These are phyloP conservation scores for Melanaphis sacchari DNA, from an alignment of 1,140 invertebrate species.

Conservation along the genomic window DNA sequence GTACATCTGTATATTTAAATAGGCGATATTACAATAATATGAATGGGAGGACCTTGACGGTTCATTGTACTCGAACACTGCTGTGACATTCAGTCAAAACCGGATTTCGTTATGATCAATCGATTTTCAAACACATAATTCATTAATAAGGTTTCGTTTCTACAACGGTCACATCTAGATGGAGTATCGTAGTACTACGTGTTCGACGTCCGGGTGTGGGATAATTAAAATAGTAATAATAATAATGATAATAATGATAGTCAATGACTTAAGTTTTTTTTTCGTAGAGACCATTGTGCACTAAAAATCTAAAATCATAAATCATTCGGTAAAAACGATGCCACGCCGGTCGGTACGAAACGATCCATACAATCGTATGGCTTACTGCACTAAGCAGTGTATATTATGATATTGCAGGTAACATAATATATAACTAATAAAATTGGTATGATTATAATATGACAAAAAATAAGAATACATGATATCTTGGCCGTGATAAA, in stretches of 20 bases:
- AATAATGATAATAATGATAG: not conserved
- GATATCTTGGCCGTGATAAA: not conserved
- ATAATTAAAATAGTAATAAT: not conserved
- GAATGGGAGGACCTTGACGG: not conserved
- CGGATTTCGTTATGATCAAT: conserved; percentile 41
- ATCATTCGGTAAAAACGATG: not conserved
- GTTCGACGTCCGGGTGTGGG: not conserved
- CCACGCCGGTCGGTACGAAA: not conserved
- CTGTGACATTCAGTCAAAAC: conserved; percentile 12
- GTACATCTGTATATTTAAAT: not conserved
- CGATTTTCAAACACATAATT: not conserved
- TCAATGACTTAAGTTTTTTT: conserved; percentile 16
- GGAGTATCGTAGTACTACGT: not conserved
- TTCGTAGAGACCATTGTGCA: not conserved
- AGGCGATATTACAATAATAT: not conserved
- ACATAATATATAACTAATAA: not conserved
- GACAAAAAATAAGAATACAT: not conserved
- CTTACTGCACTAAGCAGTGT: not conserved
- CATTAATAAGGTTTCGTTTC: not conserved
- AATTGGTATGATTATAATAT: not conserved
- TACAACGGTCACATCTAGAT: not conserved
- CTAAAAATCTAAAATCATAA: not conserved
- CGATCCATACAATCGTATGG: not conserved
- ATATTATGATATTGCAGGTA: not conserved
- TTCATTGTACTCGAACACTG: conserved; percentile 34